Conservation (phyloP, 2,113 vertebrate species). For the Protobothrops mucrosquamatus region DNA sequence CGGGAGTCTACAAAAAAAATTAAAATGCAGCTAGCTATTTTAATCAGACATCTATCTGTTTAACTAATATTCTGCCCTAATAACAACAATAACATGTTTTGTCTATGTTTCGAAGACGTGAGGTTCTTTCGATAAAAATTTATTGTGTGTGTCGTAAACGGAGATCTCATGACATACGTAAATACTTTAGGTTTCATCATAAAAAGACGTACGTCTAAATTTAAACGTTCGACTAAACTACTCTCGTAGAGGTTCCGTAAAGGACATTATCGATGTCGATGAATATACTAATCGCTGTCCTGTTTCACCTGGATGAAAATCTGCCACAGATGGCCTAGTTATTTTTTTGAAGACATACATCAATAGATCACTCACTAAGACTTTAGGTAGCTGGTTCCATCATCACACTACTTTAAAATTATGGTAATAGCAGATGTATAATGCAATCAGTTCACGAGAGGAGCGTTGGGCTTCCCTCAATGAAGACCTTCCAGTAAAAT, state of each 20-base stretch:
- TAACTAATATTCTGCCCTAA: neutral
- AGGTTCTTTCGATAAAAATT: too few species aligned
- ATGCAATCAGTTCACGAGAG: neutral
- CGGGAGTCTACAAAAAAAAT: slow-evolving; percentile 66
- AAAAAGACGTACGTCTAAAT: too few species aligned
- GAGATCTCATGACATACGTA: too few species aligned
- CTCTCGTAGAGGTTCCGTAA: too few species aligned
- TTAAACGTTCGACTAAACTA: too few species aligned
- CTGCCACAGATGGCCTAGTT: too few species aligned
- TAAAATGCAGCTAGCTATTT: neutral
- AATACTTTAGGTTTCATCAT: too few species aligned
- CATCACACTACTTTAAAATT: neutral
- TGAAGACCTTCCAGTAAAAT: neutral
- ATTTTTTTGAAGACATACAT: neutral
- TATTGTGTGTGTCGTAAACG: too few species aligned
- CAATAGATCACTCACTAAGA: neutral
- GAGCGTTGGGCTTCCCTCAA: neutral
- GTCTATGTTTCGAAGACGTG: too few species aligned
- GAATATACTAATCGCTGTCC: too few species aligned
- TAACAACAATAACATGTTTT: too few species aligned
- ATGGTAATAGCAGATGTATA: neutral
- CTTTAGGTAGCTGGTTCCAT: neutral
- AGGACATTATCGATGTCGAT: too few species aligned
- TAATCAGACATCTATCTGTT: neutral
- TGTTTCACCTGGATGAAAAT: neutral